Evolutionary conservation across 2,888 invertebrate species (phyloP).

Genomic region (Amiota communis): DNA sequence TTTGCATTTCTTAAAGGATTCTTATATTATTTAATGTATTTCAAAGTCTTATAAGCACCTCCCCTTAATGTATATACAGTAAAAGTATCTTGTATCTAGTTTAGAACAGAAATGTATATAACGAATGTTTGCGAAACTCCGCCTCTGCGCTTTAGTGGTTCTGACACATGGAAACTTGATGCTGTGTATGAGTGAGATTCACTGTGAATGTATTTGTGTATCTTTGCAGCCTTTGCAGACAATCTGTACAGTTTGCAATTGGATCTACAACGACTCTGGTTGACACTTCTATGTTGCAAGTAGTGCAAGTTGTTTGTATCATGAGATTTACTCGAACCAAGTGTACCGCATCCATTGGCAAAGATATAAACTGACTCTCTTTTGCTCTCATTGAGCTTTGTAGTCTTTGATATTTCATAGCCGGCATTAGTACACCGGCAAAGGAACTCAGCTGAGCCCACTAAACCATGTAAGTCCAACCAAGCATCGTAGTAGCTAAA

Average conservation of each 20-base stretch:
- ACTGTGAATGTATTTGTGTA: slow-evolving; percentile 55
- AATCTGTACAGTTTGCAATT: slow-evolving; percentile 44
- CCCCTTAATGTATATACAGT: slow-evolving; percentile 31
- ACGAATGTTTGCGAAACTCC: slow-evolving; percentile 55
- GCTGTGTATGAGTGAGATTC: slow-evolving; percentile 33
- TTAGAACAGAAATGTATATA: slow-evolving; percentile 28
- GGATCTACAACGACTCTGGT: slow-evolving; percentile 24
- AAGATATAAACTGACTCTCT: not conserved
- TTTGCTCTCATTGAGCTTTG: not conserved
- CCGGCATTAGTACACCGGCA: not conserved
- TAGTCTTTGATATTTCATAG: not conserved
- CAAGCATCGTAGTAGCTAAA: too few relatives aligned
- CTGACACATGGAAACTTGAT: slow-evolving; percentile 39
- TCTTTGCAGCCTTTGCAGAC: slow-evolving; percentile 42
- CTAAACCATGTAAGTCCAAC: too few relatives aligned
- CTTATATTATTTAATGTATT: not conserved
- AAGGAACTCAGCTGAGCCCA: slow-evolving; percentile 1
- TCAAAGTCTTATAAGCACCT: slow-evolving; percentile 38
- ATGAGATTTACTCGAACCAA: not conserved
- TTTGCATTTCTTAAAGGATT: not conserved
- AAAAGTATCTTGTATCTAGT: not conserved
- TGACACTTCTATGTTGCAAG: too few relatives aligned
- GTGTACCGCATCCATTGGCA: not conserved
- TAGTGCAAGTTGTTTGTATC: too few relatives aligned
- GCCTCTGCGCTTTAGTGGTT: slow-evolving; percentile 60